These are phyloP conservation scores for Corythucha ciliata DNA, from an alignment of 2,888 invertebrate genomes.

Conservation along the genomic window DNA sequence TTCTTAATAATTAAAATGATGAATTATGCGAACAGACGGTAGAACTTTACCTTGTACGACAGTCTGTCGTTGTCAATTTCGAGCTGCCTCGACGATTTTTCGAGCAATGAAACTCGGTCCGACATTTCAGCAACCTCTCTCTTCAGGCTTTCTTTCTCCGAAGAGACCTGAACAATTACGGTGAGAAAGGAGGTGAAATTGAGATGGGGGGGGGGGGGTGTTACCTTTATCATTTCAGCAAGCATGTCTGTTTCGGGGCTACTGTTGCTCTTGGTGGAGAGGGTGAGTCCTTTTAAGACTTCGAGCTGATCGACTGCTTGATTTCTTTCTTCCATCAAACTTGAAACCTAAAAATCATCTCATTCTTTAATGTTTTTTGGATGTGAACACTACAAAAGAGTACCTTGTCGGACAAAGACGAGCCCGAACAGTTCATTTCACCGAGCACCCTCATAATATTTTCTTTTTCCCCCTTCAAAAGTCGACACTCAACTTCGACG, in stretches of 20 bases:
- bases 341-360: conserved; percentile 40
- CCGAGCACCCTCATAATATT: conserved; percentile 12
- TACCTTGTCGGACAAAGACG: conserved; percentile 23
- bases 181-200: background rate
- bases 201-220: background rate
- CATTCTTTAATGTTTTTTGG: background rate
- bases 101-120: conserved; percentile 40
- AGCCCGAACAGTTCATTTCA: conserved; percentile 7
- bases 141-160: conserved; percentile 40
- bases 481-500: conserved; percentile 37
- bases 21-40: no score
- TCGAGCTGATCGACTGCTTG: conserved; percentile 44
- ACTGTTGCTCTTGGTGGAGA: conserved; percentile 32
- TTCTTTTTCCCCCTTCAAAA: conserved; percentile 37
- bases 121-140: conserved; percentile 42
- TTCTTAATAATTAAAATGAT: no score
- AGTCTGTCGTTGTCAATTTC: conserved; percentile 42
- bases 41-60: conserved; percentile 42
- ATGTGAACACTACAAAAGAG: background rate
- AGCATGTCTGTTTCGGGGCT: conserved; percentile 37
- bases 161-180: conserved; percentile 37
- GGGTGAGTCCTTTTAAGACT: conserved; percentile 38
- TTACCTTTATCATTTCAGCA: conserved; percentile 40
- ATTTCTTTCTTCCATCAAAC: conserved; percentile 43
- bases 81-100: conserved; percentile 40